Evolutionary conservation across 2,113 vertebrate genomes (phyloP).

Genomic region (Haemorhous mexicanus): DNA sequence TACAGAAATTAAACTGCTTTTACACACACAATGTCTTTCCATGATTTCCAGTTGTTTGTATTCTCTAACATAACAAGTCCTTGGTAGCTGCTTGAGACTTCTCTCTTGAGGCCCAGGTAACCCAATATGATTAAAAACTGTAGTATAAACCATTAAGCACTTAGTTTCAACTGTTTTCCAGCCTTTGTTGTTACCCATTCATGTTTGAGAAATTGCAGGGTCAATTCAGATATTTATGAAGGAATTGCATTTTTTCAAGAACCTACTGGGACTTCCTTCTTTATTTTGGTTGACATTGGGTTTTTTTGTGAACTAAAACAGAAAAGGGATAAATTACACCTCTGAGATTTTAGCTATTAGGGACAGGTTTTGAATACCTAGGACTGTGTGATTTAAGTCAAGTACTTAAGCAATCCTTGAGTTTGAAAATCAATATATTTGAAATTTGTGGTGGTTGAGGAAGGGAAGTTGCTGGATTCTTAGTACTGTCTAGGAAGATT

Average conservation of each 20-base stretch:
- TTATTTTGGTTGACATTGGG: neutral
- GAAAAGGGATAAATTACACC: neutral
- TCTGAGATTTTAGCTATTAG: neutral
- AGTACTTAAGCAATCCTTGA: neutral
- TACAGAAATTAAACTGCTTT: neutral
- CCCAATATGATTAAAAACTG: neutral
- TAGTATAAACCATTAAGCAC: neutral
- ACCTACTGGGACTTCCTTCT: neutral
- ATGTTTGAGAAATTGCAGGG: neutral
- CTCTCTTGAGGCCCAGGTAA: neutral
- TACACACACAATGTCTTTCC: neutral
- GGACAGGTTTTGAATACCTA: neutral
- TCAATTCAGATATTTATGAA: slow-evolving; percentile 12
- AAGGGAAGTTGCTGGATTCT: neutral
- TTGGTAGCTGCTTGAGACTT: neutral
- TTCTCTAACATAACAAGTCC: neutral
- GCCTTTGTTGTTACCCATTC: neutral
- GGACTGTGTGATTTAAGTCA: neutral
- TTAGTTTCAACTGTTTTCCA: neutral
- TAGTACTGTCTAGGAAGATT: neutral
- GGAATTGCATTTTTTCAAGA: neutral
- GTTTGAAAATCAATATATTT: neutral
- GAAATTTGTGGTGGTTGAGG: neutral
- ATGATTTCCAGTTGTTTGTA: neutral
- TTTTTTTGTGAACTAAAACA: neutral